Evolutionary conservation across 2,888 invertebrate species (phyloP), one percentile per base, ranked within the genome.

Genomic region (Dryadula phaetusa): DNA sequence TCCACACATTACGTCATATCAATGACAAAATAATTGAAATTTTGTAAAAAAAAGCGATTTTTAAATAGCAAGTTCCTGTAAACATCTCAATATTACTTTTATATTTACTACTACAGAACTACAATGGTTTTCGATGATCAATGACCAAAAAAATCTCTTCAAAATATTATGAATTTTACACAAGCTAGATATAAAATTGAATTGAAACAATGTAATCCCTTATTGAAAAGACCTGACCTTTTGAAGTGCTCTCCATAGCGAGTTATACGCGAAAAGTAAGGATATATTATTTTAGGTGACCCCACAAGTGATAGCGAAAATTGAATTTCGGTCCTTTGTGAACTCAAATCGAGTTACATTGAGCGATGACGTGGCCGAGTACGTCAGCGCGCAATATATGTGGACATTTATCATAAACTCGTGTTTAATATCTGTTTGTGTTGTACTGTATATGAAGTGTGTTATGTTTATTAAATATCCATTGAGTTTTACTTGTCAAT

Each of bases 271-370:
- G 47, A 49, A 64, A 64, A 64, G 64, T 64, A 64, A 64, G 46
- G 64, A 64, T 64, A 64, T 64, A 58, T 64, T 64, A 64, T 67
- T 63, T 67, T 58, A 62, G 63, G 49, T 70, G 67, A 63, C 63
- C 70, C 56, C 53, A 47, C 64, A 56, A 40, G 67, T 72, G 64
- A 64, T 70, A 70, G 67, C 54, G 66, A 56, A 68, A 72, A 72
- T 72, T 70, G 70, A 72, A 70, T 72, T 70, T 72, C 54, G 64
- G 64, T 64, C 66, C 71, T 68, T 62, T 67, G 66, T 68, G 61
- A 52, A 67, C 63, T 66, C 56, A 66, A 70, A 70, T 72, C 66
- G 70, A 68, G 67, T 72, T 72, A 68, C 66, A 56, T 61, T 63
- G 58, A 64, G 42, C 64, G 58, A 67, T 62, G 70, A 68, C 66